A percentile compares a stretch with the other conserved stretches of the same genome.
Conservation (phyloP, 1,140 invertebrate genomes). For the Ceratosolen solmsi region DNA sequence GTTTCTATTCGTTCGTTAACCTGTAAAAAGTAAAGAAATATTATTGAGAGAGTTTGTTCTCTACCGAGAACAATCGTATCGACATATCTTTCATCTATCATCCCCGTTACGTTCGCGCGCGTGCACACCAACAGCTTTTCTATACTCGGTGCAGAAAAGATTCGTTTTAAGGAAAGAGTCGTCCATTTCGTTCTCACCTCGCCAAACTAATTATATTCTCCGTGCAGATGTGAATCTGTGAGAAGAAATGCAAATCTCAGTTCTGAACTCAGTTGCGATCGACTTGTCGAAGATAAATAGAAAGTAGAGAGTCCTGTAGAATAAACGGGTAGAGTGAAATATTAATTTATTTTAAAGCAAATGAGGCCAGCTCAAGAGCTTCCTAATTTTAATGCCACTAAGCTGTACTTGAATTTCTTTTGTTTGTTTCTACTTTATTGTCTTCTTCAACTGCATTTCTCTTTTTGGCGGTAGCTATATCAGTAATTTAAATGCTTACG, state of each 20-base stretch:
- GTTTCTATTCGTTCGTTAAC: neutral
- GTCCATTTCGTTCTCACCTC: too few species aligned
- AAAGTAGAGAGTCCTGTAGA: neutral
- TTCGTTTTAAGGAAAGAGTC: neutral
- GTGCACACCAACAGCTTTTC: neutral
- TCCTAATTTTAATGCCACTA: slow-evolving; percentile 41
- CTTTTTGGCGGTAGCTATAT: too few species aligned
- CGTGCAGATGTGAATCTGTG: slow-evolving; percentile 7
- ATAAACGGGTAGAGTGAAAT: slow-evolving; percentile 18
- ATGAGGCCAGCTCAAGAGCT: slow-evolving; percentile 4
- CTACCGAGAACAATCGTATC: neutral
- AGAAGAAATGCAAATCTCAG: slow-evolving; percentile 35
- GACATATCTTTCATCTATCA: too few species aligned
- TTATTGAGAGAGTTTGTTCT: neutral
- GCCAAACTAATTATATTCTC: slow-evolving; percentile 42
- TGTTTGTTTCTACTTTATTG: neutral
- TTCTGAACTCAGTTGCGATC: neutral
- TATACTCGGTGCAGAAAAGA: neutral
- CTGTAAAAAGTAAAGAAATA: neutral
- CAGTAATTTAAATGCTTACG: too few species aligned
- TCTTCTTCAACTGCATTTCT: slow-evolving; percentile 27
- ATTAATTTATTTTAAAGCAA: slow-evolving; percentile 48
- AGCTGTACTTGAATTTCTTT: slow-evolving; percentile 44
- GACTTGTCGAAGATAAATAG: slow-evolving; percentile 21
- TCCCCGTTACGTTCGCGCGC: neutral